Conservation (phyloP, 2,113 vertebrate genomes). For the Pterocles orientalis region DNA sequence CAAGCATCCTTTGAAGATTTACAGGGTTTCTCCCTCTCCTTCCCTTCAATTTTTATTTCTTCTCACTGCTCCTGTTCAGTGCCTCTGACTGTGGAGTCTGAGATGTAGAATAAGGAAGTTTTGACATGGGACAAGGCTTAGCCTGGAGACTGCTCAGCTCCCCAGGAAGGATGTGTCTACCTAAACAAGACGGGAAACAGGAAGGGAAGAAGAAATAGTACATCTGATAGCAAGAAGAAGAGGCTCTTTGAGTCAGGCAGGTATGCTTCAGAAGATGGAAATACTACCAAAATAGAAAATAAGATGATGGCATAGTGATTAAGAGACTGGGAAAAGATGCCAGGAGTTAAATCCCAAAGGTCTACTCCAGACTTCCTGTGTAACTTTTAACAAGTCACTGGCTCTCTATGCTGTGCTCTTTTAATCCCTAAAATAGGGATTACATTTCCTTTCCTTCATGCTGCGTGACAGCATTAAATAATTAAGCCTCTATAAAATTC, state of each 20-base stretch:
- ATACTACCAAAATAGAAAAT: not conserved
- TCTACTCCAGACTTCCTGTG: slow-evolving; percentile 29
- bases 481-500: not conserved
- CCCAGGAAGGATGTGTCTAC: slow-evolving; percentile 55
- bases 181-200: slow-evolving; percentile 54
- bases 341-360: slow-evolving; percentile 20
- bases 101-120: not conserved
- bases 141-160: slow-evolving; percentile 30
- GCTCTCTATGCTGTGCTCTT: not conserved
- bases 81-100: not conserved
- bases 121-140: not conserved
- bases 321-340: not conserved
- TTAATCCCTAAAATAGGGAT: slow-evolving; percentile 9
- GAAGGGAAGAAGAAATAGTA: slow-evolving; percentile 52
- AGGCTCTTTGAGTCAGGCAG: not conserved
- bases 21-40: not conserved
- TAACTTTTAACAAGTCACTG: not conserved
- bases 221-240: slow-evolving; percentile 3
- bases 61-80: not conserved
- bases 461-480: not conserved
- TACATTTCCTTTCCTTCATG: slow-evolving; percentile 2
- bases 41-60: not conserved
- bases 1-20: not conserved
- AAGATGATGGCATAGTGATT: not conserved
- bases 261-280: slow-evolving; percentile 16